Conservation (phyloP, 1,140 invertebrate species). For the Trichomalopsis sarcophagae region DNA sequence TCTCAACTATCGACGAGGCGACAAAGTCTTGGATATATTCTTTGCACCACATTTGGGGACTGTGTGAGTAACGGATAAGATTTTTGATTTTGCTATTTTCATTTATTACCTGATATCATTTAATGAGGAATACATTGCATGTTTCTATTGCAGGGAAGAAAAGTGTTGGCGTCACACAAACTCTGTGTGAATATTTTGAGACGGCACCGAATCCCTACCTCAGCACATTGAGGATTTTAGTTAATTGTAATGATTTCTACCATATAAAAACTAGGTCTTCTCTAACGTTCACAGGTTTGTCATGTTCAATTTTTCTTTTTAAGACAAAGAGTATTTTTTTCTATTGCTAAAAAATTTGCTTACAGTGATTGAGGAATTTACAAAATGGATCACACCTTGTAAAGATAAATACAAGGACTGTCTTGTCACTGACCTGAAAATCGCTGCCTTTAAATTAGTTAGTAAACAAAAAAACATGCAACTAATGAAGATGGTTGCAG, state of each 20-base stretch:
- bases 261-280: slow-evolving; percentile 75
- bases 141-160: slow-evolving; percentile 73
- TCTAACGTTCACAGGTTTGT: slow-evolving; percentile 73
- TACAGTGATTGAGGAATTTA: slow-evolving; percentile 79
- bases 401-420: slow-evolving; percentile 65
- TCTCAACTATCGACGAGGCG: slow-evolving; percentile 61
- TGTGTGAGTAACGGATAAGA: slow-evolving; percentile 59
- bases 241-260: slow-evolving; percentile 77
- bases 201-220: slow-evolving; percentile 76
- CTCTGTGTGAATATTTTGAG: slow-evolving; percentile 73
- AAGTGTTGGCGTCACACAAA: slow-evolving; percentile 73
- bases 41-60: slow-evolving; percentile 63
- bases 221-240: slow-evolving; percentile 75
- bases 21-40: slow-evolving; percentile 65
- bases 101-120: neutral
- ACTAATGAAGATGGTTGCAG: slow-evolving; percentile 75
- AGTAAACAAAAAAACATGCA: slow-evolving; percentile 75
- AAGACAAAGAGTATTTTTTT: slow-evolving; percentile 17
- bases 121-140: neutral
- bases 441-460: slow-evolving; percentile 78
- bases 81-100: neutral
- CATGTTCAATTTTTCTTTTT: slow-evolving; percentile 41
- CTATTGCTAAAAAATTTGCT: slow-evolving; percentile 49
- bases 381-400: slow-evolving; percentile 70
- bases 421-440: slow-evolving; percentile 75